phyloP scores from a whole-genome alignment of 2,113 vertebrate genomes.

The Corapipo altera region DNA sequence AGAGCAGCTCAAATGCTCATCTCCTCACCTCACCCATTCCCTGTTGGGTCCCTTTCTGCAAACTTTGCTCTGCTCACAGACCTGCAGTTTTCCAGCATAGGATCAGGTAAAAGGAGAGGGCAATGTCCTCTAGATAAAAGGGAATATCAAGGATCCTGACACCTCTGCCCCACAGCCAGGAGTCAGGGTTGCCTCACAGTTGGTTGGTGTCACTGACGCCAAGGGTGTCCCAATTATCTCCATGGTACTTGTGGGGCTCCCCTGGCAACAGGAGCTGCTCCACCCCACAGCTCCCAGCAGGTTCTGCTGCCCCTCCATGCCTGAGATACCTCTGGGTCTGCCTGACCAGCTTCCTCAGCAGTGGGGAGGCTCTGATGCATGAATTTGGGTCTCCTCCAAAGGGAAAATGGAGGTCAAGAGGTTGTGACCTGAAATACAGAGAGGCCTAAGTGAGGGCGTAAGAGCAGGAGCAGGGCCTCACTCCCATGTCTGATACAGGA shows the following conservation, averaged over 20 bases:
- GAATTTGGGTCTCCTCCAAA: not conserved
- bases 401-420: fast-evolving
- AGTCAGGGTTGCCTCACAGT: not conserved
- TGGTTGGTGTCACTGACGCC: not conserved
- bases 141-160: not conserved
- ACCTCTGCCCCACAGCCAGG: not conserved
- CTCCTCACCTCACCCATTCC: not conserved
- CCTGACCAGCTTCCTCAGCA: not conserved
- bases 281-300: fast-evolving
- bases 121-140: not conserved
- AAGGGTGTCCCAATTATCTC: not conserved
- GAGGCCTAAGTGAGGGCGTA: not conserved
- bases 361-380: not conserved
- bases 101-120: not conserved
- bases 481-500: not conserved
- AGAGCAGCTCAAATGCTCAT: not conserved
- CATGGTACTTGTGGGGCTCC: not conserved
- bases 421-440: not conserved
- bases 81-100: not conserved
- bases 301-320: not conserved
- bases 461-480: not conserved
- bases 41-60: not conserved
- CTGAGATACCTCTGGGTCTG: not conserved
- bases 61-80: not conserved
- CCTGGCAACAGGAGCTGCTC: not conserved